Evolutionary conservation across 2,888 invertebrate genomes (phyloP).

Genomic region (Trissonchulus sp.): DNA sequence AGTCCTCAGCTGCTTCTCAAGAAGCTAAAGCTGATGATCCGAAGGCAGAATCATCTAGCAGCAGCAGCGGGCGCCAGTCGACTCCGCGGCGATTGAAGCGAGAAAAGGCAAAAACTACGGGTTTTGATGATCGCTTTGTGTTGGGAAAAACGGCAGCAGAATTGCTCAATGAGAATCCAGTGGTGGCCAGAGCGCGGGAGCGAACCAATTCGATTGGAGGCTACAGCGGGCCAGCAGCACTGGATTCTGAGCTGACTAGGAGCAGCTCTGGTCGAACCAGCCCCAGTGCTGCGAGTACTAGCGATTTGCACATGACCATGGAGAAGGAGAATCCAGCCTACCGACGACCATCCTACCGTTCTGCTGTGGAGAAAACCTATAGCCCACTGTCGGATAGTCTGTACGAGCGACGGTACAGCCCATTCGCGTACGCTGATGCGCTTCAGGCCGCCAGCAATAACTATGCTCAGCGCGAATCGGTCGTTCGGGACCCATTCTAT

Average conservation of each 20-base stretch:
- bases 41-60: background rate
- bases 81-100: background rate
- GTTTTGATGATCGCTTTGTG: background rate
- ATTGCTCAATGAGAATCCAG: background rate
- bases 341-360: slow-evolving; percentile 25
- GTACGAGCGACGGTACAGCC: background rate
- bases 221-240: background rate
- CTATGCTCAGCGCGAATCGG: background rate
- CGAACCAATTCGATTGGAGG: background rate
- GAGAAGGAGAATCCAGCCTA: background rate
- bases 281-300: background rate
- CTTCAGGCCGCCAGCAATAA: background rate
- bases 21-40: background rate
- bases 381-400: slow-evolving; percentile 10
- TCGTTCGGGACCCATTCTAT: slow-evolving; percentile 16
- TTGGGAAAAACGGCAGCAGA: background rate
- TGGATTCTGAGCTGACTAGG: background rate
- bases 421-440: background rate
- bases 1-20: no score
- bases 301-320: background rate
- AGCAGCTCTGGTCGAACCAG: background rate
- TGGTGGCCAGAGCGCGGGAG: background rate
- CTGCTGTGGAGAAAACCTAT: slow-evolving; percentile 4
- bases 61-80: background rate
- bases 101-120: background rate